Evolutionary conservation across 2,113 vertebrate species (phyloP).

Genomic region (Pelmatolapia mariae): DNA sequence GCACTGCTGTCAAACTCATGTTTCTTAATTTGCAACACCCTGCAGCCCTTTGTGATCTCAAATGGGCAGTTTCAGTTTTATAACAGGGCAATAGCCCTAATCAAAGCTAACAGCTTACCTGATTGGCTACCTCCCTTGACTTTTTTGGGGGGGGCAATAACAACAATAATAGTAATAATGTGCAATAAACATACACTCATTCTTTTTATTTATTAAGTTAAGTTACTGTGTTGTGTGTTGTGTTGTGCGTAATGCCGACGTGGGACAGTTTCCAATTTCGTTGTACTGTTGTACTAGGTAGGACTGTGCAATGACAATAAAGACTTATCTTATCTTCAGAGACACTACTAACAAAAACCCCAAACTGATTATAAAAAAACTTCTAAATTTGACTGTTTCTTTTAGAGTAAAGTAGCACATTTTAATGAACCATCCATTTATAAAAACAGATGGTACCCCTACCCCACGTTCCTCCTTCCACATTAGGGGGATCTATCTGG

Average conservation of each 20-base stretch:
- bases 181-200: neutral
- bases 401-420: neutral
- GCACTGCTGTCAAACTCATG: neutral
- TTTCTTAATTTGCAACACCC: neutral
- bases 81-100: neutral
- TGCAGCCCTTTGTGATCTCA: neutral
- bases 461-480: neutral
- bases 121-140: neutral
- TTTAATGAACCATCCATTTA: neutral
- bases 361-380: neutral
- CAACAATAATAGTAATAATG: neutral
- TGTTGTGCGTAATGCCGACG: neutral
- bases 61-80: neutral
- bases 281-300: neutral
- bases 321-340: neutral
- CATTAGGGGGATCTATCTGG: neutral
- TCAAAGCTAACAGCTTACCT: neutral
- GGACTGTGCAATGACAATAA: neutral
- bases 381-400: neutral
- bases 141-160: neutral
- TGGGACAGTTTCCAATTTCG: neutral
- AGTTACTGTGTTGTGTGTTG: neutral
- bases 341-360: neutral
- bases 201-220: neutral
- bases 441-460: neutral